Evolutionary conservation across 1,140 invertebrate genomes (phyloP), one percentile per base, ranked within the genome.

Genomic region (Caenorhabditis latens): DNA sequence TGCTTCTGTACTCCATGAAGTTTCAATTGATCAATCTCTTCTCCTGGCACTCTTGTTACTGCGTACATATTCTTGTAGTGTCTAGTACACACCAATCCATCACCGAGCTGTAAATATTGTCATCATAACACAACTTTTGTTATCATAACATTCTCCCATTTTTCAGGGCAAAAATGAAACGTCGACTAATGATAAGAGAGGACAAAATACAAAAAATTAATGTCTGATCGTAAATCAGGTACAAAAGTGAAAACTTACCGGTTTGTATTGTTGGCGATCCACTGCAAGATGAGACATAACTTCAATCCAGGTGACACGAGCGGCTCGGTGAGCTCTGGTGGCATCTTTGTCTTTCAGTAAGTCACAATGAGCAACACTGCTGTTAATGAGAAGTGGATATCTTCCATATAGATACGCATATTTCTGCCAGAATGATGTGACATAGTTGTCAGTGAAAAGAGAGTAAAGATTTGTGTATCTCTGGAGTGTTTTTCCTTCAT

Each of bases 31-130:
- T 91, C 89, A 57, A 89, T 84, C 14, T 89, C 63, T 14, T 87
- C 58, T 19, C 84, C 88, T 6, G 91, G 91, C 9, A 89, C 65
- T 85, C 91, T 82, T n/a, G 79, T 87, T 2, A 84, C 87, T 19
- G 89, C 63, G 65, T 90, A 91, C 84, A 91, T 86, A 79, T 90
- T 91, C 13, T 92, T 86, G 79, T 91, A 92, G 61, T 92, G 91
- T 46, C 85, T 84, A 2, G 86, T 65, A 75, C 90, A 91, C 24
- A 91, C 88, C 14, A 91, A 83, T 16, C 91, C 91, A 84, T 89
- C 84, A 1, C 88, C 91, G 19, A 89, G 84, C 87, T 88, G 84
- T n/a, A 87, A 83, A 21, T 21, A 86, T n/a, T 82, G 32, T 40
- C 32, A 63, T 63, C 21, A 63, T 32, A 71, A 43, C 13, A 43